Evolutionary conservation across 2,797 vertebrate genomes (phyloP).

Genomic region (Geotrypetes seraphini): DNA sequence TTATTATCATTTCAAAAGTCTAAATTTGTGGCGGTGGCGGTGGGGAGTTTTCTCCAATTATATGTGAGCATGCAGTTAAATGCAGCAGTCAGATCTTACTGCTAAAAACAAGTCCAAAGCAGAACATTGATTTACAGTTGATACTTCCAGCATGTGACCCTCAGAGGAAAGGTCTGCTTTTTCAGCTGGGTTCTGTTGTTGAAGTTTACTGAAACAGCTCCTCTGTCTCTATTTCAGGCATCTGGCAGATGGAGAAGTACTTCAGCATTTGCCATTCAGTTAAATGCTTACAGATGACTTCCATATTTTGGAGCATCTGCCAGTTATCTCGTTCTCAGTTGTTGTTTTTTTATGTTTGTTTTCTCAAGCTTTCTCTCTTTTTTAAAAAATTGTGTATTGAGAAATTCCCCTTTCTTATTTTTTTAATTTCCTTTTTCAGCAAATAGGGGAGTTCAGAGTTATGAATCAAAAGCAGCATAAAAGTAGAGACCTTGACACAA

Average conservation of each 20-base stretch:
- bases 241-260: slow-evolving; percentile 38
- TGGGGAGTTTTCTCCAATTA: too few species aligned
- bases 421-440: slow-evolving; percentile 5
- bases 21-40: too few species aligned
- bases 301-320: slow-evolving; percentile 38
- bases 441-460: neutral
- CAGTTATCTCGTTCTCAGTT: slow-evolving; percentile 37
- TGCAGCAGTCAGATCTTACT: slow-evolving; percentile 13
- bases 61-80: neutral
- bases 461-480: slow-evolving; percentile 10
- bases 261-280: slow-evolving; percentile 25
- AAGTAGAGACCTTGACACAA: too few species aligned
- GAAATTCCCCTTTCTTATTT: slow-evolving; percentile 9
- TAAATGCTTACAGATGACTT: slow-evolving; percentile 48
- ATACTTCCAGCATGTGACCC: slow-evolving; percentile 38
- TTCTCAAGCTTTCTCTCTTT: slow-evolving; percentile 6
- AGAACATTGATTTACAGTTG: slow-evolving; percentile 33
- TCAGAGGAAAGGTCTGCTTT: slow-evolving; percentile 43
- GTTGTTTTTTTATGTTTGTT: slow-evolving; percentile 12
- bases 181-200: slow-evolving; percentile 42
- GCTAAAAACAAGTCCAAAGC: slow-evolving; percentile 11
- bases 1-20: too few species aligned
- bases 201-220: slow-evolving; percentile 38
- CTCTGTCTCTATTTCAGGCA: slow-evolving; percentile 40
- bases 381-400: slow-evolving; percentile 19